These are phyloP conservation scores for Brachionus rotundiformis DNA, from an alignment of 1,140 invertebrate genomes.

Conservation along the genomic window DNA sequence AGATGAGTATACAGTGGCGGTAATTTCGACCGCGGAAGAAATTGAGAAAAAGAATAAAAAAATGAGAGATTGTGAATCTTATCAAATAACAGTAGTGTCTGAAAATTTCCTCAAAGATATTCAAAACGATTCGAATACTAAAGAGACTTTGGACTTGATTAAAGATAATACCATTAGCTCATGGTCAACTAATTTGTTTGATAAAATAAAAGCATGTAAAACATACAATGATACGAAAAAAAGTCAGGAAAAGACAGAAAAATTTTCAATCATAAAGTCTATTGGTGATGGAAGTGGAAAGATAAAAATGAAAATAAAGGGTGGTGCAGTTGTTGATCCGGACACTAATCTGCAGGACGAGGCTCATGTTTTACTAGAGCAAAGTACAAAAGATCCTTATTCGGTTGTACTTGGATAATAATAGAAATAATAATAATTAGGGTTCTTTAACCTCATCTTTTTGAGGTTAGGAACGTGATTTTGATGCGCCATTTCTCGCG, in stretches of 20 bases:
- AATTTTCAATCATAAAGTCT: not conserved
- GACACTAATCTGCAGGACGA: conserved; percentile 77
- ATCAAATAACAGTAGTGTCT: conserved; percentile 76
- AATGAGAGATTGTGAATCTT: conserved; percentile 71
- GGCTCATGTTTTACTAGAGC: conserved; percentile 74
- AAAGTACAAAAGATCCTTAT: conserved; percentile 67
- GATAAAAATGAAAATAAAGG: conserved; percentile 73
- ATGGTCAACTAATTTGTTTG: conserved; percentile 53
- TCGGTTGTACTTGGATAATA: conserved; percentile 73
- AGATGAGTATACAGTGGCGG: not conserved
- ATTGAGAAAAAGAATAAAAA: conserved; percentile 71
- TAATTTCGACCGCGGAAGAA: conserved; percentile 46
- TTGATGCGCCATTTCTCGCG: too few relatives aligned
- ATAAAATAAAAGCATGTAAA: conserved; percentile 13
- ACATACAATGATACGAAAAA: not conserved
- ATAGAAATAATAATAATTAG: too few relatives aligned
- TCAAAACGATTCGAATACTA: conserved; percentile 68
- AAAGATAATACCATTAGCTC: conserved; percentile 51
- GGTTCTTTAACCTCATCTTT: too few relatives aligned
- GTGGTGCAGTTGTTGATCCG: conserved; percentile 81
- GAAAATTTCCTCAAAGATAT: conserved; percentile 71
- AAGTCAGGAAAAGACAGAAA: conserved; percentile 42
- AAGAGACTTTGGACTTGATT: conserved; percentile 64
- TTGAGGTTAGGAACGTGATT: too few relatives aligned
- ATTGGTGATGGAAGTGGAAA: conserved; percentile 56